Evolutionary conservation across 2,113 vertebrate genomes (phyloP).

Genomic region (Aldabrachelys gigantea): DNA sequence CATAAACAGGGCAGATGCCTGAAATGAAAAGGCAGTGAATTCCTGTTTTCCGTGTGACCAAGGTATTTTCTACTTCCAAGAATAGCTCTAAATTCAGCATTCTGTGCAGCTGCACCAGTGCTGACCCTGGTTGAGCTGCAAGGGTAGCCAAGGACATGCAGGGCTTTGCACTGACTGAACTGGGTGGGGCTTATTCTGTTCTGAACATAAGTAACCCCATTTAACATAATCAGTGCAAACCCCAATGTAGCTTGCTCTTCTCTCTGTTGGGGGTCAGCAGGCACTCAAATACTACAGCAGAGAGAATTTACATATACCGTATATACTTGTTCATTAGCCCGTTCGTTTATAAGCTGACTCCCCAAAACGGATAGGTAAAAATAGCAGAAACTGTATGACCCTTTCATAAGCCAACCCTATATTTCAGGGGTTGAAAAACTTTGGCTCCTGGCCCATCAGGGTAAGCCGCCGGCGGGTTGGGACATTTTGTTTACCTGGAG

Average conservation of each 20-base stretch:
- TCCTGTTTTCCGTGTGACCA: not conserved
- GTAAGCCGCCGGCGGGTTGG: too few relatives aligned
- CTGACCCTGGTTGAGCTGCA: rapidly evolving
- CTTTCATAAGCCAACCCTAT: too few relatives aligned
- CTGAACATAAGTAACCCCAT: not conserved
- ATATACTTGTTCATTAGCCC: too few relatives aligned
- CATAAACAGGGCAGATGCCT: rapidly evolving
- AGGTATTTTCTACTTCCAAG: rapidly evolving
- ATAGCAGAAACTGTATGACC: too few relatives aligned
- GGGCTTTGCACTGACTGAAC: rapidly evolving
- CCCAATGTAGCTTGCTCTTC: rapidly evolving
- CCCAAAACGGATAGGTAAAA: too few relatives aligned
- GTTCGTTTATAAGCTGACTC: too few relatives aligned
- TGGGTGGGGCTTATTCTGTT: not conserved
- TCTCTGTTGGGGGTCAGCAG: not conserved
- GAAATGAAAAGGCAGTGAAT: rapidly evolving
- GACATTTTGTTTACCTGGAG: too few relatives aligned
- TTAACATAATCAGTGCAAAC: not conserved
- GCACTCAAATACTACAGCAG: not conserved
- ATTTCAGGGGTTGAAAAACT: too few relatives aligned
- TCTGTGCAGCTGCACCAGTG: not conserved
- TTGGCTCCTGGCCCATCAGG: too few relatives aligned
- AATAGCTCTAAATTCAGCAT: rapidly evolving
- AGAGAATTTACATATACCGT: not conserved
- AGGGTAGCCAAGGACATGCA: not conserved